Percentiles rank a stretch among this genome's conserved stretches.
Conservation (phyloP, 2,797 vertebrate genomes). For the Knipowitschia caucasica region DNA sequence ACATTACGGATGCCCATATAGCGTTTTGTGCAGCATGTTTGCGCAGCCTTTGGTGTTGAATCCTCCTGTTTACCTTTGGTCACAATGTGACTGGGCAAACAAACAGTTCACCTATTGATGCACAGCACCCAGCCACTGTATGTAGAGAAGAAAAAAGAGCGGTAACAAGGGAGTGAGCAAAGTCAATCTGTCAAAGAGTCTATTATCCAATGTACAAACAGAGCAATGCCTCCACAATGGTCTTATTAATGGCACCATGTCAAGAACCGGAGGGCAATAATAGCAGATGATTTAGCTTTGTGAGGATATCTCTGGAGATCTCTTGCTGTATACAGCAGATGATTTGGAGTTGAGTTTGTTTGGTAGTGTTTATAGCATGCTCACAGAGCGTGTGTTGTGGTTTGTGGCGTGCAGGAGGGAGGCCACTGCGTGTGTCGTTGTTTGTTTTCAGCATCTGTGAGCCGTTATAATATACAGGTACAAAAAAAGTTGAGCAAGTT, state of each 20-base stretch:
- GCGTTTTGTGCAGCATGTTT: constrained; percentile 70
- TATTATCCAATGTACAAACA: constrained; percentile 79
- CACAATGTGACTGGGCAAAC: constrained; percentile 74
- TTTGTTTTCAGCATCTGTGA: constrained; percentile 72
- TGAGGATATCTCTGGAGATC: constrained; percentile 74
- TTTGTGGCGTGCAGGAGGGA: constrained; percentile 68
- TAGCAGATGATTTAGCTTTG: constrained; percentile 79
- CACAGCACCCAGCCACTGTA: constrained; percentile 59
- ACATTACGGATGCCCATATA: constrained; percentile 17
- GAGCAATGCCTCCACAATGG: constrained; percentile 72
- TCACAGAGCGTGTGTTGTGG: constrained; percentile 49
- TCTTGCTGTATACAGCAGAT: constrained; percentile 52
- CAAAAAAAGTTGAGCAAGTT: too few relatives aligned
- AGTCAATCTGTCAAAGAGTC: constrained; percentile 81
- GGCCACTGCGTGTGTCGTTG: constrained; percentile 71
- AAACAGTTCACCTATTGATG: constrained; percentile 75
- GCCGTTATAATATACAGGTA: too few relatives aligned
- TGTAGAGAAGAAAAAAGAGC: constrained; percentile 47
- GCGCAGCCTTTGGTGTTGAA: constrained; percentile 65
- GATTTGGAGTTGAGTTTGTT: constrained; percentile 56
- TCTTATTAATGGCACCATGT: constrained; percentile 83
- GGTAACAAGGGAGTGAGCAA: constrained; percentile 47
- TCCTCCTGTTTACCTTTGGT: constrained; percentile 67
- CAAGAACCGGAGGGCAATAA: constrained; percentile 71
- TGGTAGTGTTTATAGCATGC: constrained; percentile 25